Evolutionary conservation across 2,888 invertebrate genomes (phyloP).

Genomic region (Acleris literana): DNA sequence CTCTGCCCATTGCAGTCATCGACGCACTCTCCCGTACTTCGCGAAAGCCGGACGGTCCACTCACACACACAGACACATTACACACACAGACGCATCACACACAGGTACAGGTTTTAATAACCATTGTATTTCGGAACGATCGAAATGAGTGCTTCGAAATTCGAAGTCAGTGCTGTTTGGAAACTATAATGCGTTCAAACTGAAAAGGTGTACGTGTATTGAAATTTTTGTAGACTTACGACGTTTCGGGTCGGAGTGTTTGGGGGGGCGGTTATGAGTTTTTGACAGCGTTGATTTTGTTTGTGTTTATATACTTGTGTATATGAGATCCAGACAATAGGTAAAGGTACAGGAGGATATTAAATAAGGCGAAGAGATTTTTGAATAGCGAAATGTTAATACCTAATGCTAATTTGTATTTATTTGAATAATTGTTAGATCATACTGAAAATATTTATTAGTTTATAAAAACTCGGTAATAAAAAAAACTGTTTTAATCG

Average conservation of each 20-base stretch:
- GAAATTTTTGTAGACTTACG: not conserved
- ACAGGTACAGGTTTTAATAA: conserved; percentile 76
- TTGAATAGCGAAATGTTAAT: not conserved
- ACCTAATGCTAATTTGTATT: too few species aligned
- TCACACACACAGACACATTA: conserved; percentile 55
- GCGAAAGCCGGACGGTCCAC: conserved; percentile 79
- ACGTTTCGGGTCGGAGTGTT: conserved; percentile 1
- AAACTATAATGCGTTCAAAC: conserved; percentile 50
- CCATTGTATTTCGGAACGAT: conserved; percentile 83
- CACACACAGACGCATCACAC: conserved; percentile 49
- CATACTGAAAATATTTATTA: too few species aligned
- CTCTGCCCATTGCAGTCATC: conserved; percentile 62
- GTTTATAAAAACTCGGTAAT: too few species aligned
- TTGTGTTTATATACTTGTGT: not conserved
- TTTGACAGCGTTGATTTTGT: conserved; percentile 3
- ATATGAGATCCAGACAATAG: conserved; percentile 1
- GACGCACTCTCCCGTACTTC: conserved; percentile 68
- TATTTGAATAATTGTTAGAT: too few species aligned
- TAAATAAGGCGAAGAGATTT: not conserved
- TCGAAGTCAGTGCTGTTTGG: conserved; percentile 59
- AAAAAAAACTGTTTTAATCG: too few species aligned
- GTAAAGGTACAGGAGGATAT: conserved; percentile 1
- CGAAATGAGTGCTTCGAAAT: conserved; percentile 77
- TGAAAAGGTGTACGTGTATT: conserved; percentile 13
- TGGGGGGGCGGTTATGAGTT: conserved; percentile 1